Conservation (phyloP, 2,888 invertebrate genomes). For the Anagyrus pseudococci region DNA sequence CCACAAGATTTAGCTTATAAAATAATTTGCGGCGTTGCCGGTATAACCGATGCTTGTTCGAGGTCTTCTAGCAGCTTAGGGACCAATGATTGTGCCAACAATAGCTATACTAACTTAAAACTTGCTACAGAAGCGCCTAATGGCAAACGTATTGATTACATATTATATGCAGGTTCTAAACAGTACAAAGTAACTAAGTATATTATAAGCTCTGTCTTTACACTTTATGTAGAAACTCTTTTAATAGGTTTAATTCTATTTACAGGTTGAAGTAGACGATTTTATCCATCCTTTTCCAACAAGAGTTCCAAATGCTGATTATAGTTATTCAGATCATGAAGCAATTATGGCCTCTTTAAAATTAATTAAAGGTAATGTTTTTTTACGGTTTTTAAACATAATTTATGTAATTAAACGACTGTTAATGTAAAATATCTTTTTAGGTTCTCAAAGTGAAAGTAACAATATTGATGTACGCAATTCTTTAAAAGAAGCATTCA, state of each 20-base stretch:
- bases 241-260: slow-evolving; percentile 6
- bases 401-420: neutral
- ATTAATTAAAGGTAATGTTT: slow-evolving; percentile 48
- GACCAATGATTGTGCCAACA: slow-evolving; percentile 82
- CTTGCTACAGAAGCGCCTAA: slow-evolving; percentile 66
- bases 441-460: slow-evolving; percentile 40
- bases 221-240: neutral
- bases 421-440: slow-evolving; percentile 6
- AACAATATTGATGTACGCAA: slow-evolving; percentile 47
- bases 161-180: slow-evolving; percentile 70
- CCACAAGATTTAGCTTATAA: slow-evolving; percentile 84
- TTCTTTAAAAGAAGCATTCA: slow-evolving; percentile 67
- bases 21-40: slow-evolving; percentile 67
- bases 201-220: neutral
- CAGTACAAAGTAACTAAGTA: slow-evolving; percentile 48
- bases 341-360: slow-evolving; percentile 71
- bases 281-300: slow-evolving; percentile 77
- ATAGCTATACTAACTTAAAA: slow-evolving; percentile 77
- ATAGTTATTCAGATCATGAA: slow-evolving; percentile 91
- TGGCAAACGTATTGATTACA: slow-evolving; percentile 93
- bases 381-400: neutral
- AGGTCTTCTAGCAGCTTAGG: slow-evolving; percentile 61
- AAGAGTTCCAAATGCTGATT: slow-evolving; percentile 73
- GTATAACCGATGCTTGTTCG: slow-evolving; percentile 65
- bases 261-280: slow-evolving; percentile 62